Conservation (phyloP, 2,113 vertebrate species). For the Phyllostomus hastatus region DNA sequence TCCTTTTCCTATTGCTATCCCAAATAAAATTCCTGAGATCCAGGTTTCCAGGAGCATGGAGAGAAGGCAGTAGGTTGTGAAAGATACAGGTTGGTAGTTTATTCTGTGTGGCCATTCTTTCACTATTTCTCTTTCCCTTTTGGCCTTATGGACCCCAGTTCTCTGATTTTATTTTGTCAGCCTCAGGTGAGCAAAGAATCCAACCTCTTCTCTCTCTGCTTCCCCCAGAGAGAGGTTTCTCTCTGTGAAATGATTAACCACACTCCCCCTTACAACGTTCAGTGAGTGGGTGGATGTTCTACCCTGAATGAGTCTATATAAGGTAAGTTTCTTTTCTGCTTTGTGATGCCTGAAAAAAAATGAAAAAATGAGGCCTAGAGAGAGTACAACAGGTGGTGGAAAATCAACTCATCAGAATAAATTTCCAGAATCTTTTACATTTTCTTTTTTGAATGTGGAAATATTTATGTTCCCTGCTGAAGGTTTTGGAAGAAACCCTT, state of each 20-base stretch:
- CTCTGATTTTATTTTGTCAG: background rate
- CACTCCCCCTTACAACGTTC: background rate
- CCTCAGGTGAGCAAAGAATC: background rate
- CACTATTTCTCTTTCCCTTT: background rate
- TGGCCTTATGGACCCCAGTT: background rate
- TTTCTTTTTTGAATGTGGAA: background rate
- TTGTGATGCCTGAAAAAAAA: slow-evolving; percentile 35
- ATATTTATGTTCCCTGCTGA: background rate
- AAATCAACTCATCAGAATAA: background rate
- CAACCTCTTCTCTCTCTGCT: background rate
- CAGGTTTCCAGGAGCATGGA: background rate
- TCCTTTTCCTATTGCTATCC: background rate
- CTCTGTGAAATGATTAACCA: slow-evolving; percentile 21
- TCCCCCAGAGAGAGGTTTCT: background rate
- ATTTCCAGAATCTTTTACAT: background rate
- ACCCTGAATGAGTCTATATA: background rate
- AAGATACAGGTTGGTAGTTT: accelerated
- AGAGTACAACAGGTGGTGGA: background rate
- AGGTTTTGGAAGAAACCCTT: background rate
- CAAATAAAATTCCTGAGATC: background rate
- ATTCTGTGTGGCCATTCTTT: background rate
- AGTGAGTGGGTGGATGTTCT: background rate
- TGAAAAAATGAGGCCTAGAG: background rate
- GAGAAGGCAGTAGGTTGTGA: background rate
- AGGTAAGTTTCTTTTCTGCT: slow-evolving; percentile 64